Evolutionary conservation across 1,140 invertebrate species (phyloP).

Genomic region (Papilio polytes): DNA sequence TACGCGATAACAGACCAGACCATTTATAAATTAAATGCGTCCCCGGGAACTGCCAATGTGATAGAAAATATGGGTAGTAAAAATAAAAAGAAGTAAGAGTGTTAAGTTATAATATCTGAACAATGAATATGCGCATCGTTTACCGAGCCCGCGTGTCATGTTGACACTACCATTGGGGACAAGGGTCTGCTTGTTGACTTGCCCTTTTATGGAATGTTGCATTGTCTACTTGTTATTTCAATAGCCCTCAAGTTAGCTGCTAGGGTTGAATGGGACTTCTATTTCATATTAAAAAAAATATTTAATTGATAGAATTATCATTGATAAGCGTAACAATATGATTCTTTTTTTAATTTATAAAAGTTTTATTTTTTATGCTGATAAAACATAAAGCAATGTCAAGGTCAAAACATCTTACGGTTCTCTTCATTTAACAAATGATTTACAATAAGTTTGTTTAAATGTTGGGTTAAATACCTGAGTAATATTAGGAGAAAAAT

Average conservation of each 20-base stretch:
- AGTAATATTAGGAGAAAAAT: neutral
- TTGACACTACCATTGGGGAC: slow-evolving; percentile 54
- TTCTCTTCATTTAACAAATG: neutral
- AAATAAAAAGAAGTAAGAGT: neutral
- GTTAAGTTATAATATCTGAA: neutral
- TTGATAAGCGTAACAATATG: no score
- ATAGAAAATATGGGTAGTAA: neutral
- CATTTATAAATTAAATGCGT: no score
- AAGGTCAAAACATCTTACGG: no score
- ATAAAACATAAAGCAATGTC: no score
- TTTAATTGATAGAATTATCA: no score
- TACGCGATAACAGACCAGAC: no score
- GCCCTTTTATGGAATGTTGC: neutral
- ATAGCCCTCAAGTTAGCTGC: neutral
- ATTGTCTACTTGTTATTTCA: neutral
- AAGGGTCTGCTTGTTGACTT: slow-evolving; percentile 44
- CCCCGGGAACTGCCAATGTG: neutral
- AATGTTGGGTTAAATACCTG: neutral
- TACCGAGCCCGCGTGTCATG: slow-evolving; percentile 43
- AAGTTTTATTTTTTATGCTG: no score
- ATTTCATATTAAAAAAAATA: neutral
- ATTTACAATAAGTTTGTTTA: no score
- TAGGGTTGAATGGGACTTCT: slow-evolving; percentile 6
- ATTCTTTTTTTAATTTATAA: no score
- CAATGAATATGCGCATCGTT: slow-evolving; percentile 42